These are phyloP conservation scores for Montipora capitata DNA, from an alignment of 92 coral and sea anemone genomes.

Conservation along the genomic window DNA sequence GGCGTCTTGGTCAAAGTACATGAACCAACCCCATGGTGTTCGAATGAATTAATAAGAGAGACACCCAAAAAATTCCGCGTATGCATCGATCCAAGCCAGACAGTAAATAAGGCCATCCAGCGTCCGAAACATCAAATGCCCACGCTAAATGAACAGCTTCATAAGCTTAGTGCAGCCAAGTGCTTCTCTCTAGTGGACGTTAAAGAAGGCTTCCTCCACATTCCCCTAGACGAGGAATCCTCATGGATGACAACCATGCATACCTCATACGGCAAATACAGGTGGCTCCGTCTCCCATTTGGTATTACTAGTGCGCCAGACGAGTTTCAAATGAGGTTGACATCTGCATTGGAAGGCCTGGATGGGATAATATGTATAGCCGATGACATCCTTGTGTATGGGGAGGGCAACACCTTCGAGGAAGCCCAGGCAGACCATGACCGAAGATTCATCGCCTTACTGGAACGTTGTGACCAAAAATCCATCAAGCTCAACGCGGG, in stretches of 20 bases:
- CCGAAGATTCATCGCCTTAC: slow-evolving; percentile 69
- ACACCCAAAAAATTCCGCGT: too few relatives aligned
- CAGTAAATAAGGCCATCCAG: too few relatives aligned
- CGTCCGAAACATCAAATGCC: too few relatives aligned
- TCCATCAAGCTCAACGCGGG: slow-evolving; percentile 56
- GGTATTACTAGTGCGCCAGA: slow-evolving; percentile 58
- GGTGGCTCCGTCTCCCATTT: slow-evolving; percentile 69
- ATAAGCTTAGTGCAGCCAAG: slow-evolving; percentile 32
- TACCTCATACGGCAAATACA: slow-evolving; percentile 65
- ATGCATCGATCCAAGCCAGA: too few relatives aligned
- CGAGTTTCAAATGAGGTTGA: slow-evolving; percentile 18
- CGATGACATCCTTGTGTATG: slow-evolving; percentile 70
- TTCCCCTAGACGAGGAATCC: slow-evolving; percentile 66
- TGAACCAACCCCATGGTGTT: too few relatives aligned
- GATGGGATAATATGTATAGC: slow-evolving; percentile 61
- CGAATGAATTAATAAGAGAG: too few relatives aligned
- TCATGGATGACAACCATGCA: slow-evolving; percentile 74
- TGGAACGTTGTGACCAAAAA: slow-evolving; percentile 64
- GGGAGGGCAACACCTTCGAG: slow-evolving; percentile 57
- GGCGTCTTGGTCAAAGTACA: too few relatives aligned
- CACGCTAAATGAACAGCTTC: slow-evolving; percentile 63
- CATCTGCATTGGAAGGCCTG: background rate
- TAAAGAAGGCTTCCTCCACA: slow-evolving; percentile 47
- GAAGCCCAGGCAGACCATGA: slow-evolving; percentile 75
- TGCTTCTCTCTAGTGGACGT: slow-evolving; percentile 46